These are phyloP conservation scores for Protophormia terraenovae DNA, from an alignment of 2,888 invertebrate genomes.

Conservation along the genomic window DNA sequence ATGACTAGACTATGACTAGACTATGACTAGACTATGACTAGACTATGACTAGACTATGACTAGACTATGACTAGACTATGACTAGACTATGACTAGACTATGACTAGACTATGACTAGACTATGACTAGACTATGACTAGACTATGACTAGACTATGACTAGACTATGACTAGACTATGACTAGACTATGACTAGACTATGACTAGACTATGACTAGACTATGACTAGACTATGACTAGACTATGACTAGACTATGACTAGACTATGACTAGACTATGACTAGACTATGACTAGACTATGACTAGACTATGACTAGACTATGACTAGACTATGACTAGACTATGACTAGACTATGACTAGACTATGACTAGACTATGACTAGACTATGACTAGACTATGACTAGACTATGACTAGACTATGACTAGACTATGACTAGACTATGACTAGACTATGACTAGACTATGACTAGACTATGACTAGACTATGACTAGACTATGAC, in stretches of 20 bases:
- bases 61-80: background rate
- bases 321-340: background rate
- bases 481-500: background rate
- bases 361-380: background rate
- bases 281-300: background rate
- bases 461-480: background rate
- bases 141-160: background rate
- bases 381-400: background rate
- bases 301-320: background rate
- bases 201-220: background rate
- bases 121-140: background rate
- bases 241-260: background rate
- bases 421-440: background rate
- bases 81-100: background rate
- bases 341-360: background rate
- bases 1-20: background rate
- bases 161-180: background rate
- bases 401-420: background rate
- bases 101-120: background rate
- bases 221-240: background rate
- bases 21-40: background rate
- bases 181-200: background rate
- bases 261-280: background rate
- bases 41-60: background rate
- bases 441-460: background rate